Conservation (phyloP, 2,113 vertebrate genomes). For the Cyphomyrus discorhynchus region DNA sequence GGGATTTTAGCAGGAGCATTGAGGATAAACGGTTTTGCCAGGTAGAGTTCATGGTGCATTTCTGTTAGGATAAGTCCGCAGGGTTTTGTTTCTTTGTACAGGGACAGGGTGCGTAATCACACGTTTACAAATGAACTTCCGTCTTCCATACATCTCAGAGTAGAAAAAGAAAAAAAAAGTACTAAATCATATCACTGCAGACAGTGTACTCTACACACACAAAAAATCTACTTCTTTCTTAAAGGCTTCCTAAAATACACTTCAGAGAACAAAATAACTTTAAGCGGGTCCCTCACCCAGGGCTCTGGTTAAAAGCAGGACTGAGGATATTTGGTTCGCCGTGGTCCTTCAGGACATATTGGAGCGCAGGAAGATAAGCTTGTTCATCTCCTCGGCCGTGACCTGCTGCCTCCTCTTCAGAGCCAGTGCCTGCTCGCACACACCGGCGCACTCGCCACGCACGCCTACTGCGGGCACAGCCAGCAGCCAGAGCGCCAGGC, state of each 20-base stretch:
- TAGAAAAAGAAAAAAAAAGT: not conserved
- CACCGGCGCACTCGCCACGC: conserved; percentile 79
- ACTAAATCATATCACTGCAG: not conserved
- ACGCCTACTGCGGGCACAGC: conserved; percentile 91
- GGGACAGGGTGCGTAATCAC: not conserved
- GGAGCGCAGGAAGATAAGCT: conserved; percentile 96
- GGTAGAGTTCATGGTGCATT: not conserved
- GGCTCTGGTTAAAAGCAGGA: not conserved
- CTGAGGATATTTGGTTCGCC: not conserved
- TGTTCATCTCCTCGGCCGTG: conserved; percentile 95
- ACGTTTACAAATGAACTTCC: not conserved
- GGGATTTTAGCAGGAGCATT: not conserved
- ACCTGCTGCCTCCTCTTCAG: conserved; percentile 88
- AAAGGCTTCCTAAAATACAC: not conserved
- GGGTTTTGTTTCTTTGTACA: not conserved
- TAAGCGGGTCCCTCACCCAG: not conserved
- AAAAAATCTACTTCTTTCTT: not conserved
- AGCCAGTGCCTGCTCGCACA: conserved; percentile 89
- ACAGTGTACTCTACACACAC: conserved; percentile 3
- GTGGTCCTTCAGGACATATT: conserved; percentile 83
- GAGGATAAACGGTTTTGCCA: conserved; percentile 3
- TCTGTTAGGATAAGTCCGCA: not conserved
- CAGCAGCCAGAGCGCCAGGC: conserved; percentile 91
- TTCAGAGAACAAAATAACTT: not conserved
- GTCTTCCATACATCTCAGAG: not conserved